Evolutionary conservation across 1,140 invertebrate genomes (phyloP).

Genomic region (Nomia melanderi): DNA sequence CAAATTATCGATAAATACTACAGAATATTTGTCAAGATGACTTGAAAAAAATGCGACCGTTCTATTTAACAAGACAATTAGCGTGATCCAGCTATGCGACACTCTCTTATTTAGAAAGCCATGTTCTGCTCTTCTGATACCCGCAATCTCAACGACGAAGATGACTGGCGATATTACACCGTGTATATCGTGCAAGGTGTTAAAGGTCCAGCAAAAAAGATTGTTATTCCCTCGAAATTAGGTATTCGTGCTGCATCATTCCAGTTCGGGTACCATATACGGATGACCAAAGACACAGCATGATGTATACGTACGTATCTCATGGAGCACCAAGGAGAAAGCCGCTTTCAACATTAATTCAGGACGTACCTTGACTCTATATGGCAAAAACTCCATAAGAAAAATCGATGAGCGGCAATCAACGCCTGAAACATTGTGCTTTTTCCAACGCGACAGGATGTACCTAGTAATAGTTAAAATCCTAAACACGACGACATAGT

Average conservation of each 20-base stretch:
- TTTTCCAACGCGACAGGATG: neutral
- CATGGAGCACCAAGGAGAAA: constrained; percentile 37
- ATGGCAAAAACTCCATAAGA: constrained; percentile 2
- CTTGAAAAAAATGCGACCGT: neutral
- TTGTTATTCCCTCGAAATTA: constrained; percentile 38
- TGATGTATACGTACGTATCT: constrained; percentile 10
- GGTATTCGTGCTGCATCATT: constrained; percentile 42
- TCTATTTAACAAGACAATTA: neutral
- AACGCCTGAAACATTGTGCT: neutral
- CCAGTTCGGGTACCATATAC: constrained; percentile 37
- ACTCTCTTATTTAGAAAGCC: constrained; percentile 1
- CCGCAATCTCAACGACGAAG: neutral
- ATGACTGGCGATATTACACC: neutral
- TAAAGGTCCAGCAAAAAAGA: neutral
- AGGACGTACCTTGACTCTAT: constrained; percentile 19
- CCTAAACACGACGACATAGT: neutral
- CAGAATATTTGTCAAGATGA: neutral
- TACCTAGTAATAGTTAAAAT: neutral
- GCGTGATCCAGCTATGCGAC: neutral
- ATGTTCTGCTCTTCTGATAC: neutral
- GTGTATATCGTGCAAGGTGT: neutral
- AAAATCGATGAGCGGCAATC: constrained; percentile 9
- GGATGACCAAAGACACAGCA: constrained; percentile 28
- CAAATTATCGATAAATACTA: neutral
- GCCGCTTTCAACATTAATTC: constrained; percentile 41